Percentiles rank a stretch among this genome's conserved stretches.
phyloP scores from a whole-genome alignment of 2,888 invertebrate species.

The Bombyx huttoni region DNA sequence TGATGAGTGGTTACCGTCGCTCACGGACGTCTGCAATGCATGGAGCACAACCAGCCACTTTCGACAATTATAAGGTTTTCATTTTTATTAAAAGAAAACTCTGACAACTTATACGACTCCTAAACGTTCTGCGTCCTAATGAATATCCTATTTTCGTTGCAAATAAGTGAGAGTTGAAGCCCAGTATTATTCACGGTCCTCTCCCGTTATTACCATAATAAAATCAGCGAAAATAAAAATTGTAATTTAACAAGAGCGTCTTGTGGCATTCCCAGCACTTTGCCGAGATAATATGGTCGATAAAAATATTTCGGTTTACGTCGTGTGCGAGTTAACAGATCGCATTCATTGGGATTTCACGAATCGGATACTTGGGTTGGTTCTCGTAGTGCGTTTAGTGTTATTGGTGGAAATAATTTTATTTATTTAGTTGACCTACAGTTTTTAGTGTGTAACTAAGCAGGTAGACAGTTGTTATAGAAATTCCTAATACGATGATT shows the following conservation, averaged over 20 bases:
- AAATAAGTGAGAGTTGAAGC: constrained; percentile 12
- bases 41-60: too few species aligned
- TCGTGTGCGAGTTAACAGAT: background rate
- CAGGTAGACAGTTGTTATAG: too few species aligned
- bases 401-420: too few species aligned
- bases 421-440: too few species aligned
- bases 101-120: too few species aligned
- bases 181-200: constrained; percentile 38
- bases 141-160: constrained; percentile 13
- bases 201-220: constrained; percentile 52
- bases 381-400: background rate
- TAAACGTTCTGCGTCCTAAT: too few species aligned
- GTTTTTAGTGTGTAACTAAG: too few species aligned
- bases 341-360: background rate
- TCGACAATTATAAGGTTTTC: too few species aligned
- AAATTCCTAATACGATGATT: too few species aligned
- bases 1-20: too few species aligned
- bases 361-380: background rate
- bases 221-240: constrained; percentile 53
- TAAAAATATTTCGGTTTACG: constrained; percentile 23
- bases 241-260: constrained; percentile 49
- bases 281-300: constrained; percentile 22
- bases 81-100: too few species aligned
- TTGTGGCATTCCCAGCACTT: constrained; percentile 35
- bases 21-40: too few species aligned